Percentiles rank a stretch among this genome's conserved stretches.
phyloP scores from a whole-genome alignment of 1,140 invertebrate genomes.

The Polypedilum pembai region DNA sequence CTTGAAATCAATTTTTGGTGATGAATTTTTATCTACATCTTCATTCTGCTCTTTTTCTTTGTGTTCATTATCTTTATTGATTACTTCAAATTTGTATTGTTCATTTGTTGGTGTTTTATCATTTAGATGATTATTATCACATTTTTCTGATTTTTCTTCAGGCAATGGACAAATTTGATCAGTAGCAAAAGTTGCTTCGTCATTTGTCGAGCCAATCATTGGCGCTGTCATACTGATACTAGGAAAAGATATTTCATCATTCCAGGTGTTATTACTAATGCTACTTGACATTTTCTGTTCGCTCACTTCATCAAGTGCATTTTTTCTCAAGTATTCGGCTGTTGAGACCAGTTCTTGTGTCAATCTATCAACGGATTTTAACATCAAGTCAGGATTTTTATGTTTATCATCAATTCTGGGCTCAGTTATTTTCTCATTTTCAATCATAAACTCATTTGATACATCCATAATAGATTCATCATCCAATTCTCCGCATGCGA shows the following conservation, averaged over 20 bases:
- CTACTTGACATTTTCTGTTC: slow-evolving; percentile 46
- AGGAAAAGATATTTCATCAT: slow-evolving; percentile 67
- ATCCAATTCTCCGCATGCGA: slow-evolving; percentile 37
- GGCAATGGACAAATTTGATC: slow-evolving; percentile 41
- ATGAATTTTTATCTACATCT: slow-evolving; percentile 28
- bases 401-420: slow-evolving; percentile 40
- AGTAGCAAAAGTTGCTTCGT: slow-evolving; percentile 45
- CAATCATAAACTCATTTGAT: slow-evolving; percentile 43
- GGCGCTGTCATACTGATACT: slow-evolving; percentile 68
- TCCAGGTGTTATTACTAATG: slow-evolving; percentile 60
- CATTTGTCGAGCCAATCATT: slow-evolving; percentile 57
- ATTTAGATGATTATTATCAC: slow-evolving; percentile 32
- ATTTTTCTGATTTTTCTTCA: slow-evolving; percentile 44
- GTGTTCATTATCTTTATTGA: neutral
- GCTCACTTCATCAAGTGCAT: slow-evolving; percentile 34
- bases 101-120: slow-evolving; percentile 32
- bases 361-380: slow-evolving; percentile 55
- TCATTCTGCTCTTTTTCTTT: neutral
- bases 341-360: slow-evolving; percentile 57
- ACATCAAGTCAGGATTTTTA: slow-evolving; percentile 58
- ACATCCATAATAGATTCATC: slow-evolving; percentile 37
- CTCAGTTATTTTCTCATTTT: slow-evolving; percentile 36
- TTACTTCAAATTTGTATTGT: neutral
- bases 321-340: slow-evolving; percentile 45
- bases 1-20: slow-evolving; percentile 37